Percentiles rank a stretch among this genome's conserved stretches.
Conservation (phyloP, 2,888 invertebrate genomes). For the Dynastes grantii region DNA sequence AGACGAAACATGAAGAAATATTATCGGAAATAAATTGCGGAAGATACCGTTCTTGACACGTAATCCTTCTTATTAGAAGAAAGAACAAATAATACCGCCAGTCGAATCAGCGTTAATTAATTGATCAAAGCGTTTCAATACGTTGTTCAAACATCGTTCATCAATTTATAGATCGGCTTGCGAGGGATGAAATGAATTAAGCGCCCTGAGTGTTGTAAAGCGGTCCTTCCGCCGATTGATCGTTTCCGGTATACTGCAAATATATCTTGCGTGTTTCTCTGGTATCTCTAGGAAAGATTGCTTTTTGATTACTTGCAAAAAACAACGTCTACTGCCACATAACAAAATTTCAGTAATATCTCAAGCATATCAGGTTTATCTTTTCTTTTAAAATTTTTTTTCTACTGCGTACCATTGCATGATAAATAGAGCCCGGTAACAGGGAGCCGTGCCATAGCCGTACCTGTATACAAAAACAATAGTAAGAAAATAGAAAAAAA, state of each 20-base stretch:
- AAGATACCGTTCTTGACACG: not conserved
- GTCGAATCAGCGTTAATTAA: conserved; percentile 26
- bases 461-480: too few relatives aligned
- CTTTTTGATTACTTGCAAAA: conserved; percentile 10
- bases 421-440: too few relatives aligned
- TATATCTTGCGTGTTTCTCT: not conserved
- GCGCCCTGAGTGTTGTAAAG: conserved; percentile 22
- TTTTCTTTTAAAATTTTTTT: too few relatives aligned
- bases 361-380: too few relatives aligned
- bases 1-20: not conserved
- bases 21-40: not conserved
- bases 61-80: not conserved
- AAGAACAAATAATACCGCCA: conserved; percentile 20
- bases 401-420: too few relatives aligned
- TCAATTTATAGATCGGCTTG: conserved; percentile 32
- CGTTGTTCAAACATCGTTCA: conserved; percentile 40
- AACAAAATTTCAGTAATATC: too few relatives aligned
- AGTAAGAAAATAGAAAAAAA: too few relatives aligned
- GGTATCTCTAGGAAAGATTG: not conserved
- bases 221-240: not conserved
- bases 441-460: too few relatives aligned
- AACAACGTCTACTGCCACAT: not conserved
- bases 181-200: conserved; percentile 32
- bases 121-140: conserved; percentile 38
- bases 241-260: not conserved